Base-by-base conservation (phyloP, 1,140 invertebrate species). In the Patella vulgata region DNA sequence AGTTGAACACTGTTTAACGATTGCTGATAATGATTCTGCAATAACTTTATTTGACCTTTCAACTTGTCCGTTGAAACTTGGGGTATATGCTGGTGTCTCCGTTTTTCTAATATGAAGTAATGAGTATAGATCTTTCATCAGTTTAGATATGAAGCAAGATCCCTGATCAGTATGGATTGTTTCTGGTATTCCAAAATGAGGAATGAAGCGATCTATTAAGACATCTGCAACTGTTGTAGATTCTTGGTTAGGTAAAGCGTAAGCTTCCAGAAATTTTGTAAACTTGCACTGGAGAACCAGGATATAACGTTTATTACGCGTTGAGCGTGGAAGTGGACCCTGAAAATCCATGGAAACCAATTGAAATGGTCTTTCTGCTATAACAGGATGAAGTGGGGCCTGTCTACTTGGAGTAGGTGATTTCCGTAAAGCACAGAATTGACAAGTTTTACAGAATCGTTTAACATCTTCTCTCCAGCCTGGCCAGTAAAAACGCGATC, bases 81-180 rank as follows among this genome's bases (percentile, higher is more conserved):
- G 78, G 44, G 77, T 66, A 43, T 77, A 74, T 8, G 66, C 30
- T 2, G 63, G 73, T 3, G 73, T 71, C 40, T 59, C 48, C 1
- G 63, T 59, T 33, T 74, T 68, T 33, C 74, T 43, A 17, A 73
- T n/a, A n/a, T n/a, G n/a, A n/a, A n/a, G n/a, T n/a, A n/a, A n/a
- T n/a, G n/a, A n/a, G n/a, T 74, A 36, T 14, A 36, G 14, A 36
- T 36, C 50, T 2, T n/a, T 30, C 14, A 68, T 57, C 6, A 75
- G 17, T 33, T 52, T 12, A 1, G 53, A 58, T 28, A 47, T 40
- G 40, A 75, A 67, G 51, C 73, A 55, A 3, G 28, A 44, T 21
- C 80, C 82, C 56, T 82, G 76, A 62, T 85, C 82, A 0, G 81
- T 66, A n/a, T 77, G 60, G 1, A 84, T 62, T 28, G 77, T 64